Evolutionary conservation across 2,797 vertebrate species (phyloP), one percentile per base, ranked within the genome.

Genomic region (Urocyon cinereoargenteus): DNA sequence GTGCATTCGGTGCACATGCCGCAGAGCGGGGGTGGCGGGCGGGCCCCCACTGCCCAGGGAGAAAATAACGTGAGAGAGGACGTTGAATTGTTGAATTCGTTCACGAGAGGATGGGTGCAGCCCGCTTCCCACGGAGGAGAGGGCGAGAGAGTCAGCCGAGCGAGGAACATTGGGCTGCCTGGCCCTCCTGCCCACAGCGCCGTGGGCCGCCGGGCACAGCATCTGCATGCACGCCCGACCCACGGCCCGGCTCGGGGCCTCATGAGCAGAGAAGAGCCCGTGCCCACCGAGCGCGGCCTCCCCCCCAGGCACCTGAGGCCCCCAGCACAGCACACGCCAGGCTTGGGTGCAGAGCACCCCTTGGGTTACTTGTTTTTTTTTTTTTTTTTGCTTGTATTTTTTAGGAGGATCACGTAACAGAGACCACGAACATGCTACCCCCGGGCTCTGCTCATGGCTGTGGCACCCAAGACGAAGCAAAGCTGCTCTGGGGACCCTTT

Each of bases 71-170:
- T 53, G 53, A 59, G 61, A 61, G 77, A 68, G 24, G 68, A 66
- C 6, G 0, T 0, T 0, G 6, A 28, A 24, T 36, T 8, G 0
- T 0, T 0, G 6, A 28, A 24, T 36, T 8, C 45, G 53, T n/a
- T 61, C 45, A 2, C 2, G 0, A 15, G 36, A 14, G 24, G 51
- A 24, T 0, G 13, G 61, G 72, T 0, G 31, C 26, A 15, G 83
- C 62, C 19, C 3, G 0, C 6, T 8, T 22, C 49, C 77, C 3
- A 36, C n/a, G 21, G 13, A 55, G 13, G 40, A 36, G 53, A 22
- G 8, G 53, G 51, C 2, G 4, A 40, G 49, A 24, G 26, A 66
- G 31, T 36, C 45, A 45, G 57, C 9, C 3, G 5, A 3, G 15
- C 28, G 13, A 49, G 6, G 16, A 13, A 14, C 49, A 12, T 26